These are phyloP conservation scores for Latrodectus elegans DNA, from an alignment of 2,888 invertebrate species.

Conservation along the genomic window DNA sequence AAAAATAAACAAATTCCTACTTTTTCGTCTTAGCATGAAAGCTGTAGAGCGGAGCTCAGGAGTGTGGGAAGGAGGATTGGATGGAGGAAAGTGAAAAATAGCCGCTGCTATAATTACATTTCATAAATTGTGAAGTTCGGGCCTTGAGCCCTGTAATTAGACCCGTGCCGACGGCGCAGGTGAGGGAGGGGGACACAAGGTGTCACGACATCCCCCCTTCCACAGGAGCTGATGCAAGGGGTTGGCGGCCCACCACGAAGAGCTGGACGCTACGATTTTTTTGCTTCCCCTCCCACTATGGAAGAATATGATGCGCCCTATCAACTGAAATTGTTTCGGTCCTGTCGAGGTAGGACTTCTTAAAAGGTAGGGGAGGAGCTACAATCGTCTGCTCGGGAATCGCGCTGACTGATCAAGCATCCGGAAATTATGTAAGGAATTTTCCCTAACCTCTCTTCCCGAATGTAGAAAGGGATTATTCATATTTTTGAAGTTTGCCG, in stretches of 20 bases:
- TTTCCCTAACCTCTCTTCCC: background rate
- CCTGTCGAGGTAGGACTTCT: slow-evolving; percentile 30
- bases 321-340: slow-evolving; percentile 22
- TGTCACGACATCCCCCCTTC: slow-evolving; percentile 47
- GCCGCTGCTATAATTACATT: slow-evolving; percentile 59
- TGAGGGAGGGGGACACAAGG: slow-evolving; percentile 23
- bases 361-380: slow-evolving; percentile 27
- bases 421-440: background rate
- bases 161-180: slow-evolving; percentile 21
- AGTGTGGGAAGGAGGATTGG: background rate
- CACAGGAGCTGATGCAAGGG: slow-evolving; percentile 52
- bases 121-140: slow-evolving; percentile 48
- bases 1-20: background rate
- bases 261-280: background rate
- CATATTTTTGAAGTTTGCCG: background rate
- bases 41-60: background rate
- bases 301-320: background rate
- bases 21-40: background rate
- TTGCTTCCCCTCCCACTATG: background rate
- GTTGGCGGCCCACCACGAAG: slow-evolving; percentile 53
- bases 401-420: slow-evolving; percentile 18
- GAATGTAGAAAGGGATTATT: background rate
- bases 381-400: slow-evolving; percentile 10
- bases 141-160: slow-evolving; percentile 59
- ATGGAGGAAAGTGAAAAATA: slow-evolving; percentile 58